A percentile compares a stretch with the other conserved stretches of the same genome.
Evolutionary conservation across 2,797 vertebrate species (phyloP).

Genomic region (Brotula barbata): DNA sequence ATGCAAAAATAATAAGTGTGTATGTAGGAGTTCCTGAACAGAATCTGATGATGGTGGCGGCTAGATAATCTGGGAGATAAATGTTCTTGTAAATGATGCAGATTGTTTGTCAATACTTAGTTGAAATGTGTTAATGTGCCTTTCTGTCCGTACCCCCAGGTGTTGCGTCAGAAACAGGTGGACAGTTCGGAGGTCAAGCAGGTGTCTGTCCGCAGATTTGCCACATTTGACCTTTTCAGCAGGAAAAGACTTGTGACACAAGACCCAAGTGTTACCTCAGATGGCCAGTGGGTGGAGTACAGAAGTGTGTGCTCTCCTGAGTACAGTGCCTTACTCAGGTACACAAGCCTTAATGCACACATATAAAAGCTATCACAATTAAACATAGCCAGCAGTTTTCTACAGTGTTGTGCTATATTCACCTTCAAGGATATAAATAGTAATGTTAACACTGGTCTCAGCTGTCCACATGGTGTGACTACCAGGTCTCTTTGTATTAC

Average conservation of each 20-base stretch:
- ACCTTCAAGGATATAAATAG: too few species aligned
- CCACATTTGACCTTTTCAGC: conserved; percentile 91
- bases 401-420: too few species aligned
- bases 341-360: conserved; percentile 8
- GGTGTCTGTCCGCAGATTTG: conserved; percentile 90
- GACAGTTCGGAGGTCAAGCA: conserved; percentile 84
- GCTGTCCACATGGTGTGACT: too few species aligned
- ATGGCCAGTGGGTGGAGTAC: conserved; percentile 87
- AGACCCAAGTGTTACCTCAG: conserved; percentile 74
- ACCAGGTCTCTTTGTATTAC: too few species aligned
- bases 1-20: too few species aligned
- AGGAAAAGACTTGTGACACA: conserved; percentile 68
- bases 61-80: too few species aligned
- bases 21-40: too few species aligned
- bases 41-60: too few species aligned
- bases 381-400: background rate
- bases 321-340: conserved; percentile 90
- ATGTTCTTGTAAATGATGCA: too few species aligned
- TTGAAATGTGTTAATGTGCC: too few species aligned
- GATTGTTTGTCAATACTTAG: too few species aligned
- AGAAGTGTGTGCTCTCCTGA: conserved; percentile 88
- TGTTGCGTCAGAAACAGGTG: conserved; percentile 86
- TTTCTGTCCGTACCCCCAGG: conserved; percentile 80
- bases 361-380: background rate
- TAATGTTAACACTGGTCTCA: too few species aligned